phyloP scores from a whole-genome alignment of 2,113 vertebrate genomes.

The Phocoena phocoena region DNA sequence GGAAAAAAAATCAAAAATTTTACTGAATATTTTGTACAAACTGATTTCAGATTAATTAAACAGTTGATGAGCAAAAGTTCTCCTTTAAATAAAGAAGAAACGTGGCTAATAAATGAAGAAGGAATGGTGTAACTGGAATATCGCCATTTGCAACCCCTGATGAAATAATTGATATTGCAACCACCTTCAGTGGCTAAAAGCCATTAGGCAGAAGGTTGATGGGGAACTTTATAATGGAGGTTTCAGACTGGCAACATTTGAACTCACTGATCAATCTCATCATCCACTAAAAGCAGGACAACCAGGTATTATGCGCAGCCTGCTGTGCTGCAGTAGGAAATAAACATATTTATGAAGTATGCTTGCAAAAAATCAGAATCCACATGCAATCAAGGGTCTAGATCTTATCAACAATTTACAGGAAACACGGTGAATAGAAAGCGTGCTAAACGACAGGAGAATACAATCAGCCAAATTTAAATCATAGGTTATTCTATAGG shows the following conservation, averaged over 20 bases:
- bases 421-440: neutral
- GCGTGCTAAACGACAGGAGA: neutral
- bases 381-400: neutral
- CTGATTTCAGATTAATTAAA: neutral
- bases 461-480: neutral
- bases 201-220: neutral
- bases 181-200: neutral
- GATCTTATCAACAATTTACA: neutral
- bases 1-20: neutral
- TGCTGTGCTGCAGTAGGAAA: neutral
- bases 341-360: neutral
- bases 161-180: neutral
- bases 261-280: neutral
- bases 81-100: neutral
- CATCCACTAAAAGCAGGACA: neutral
- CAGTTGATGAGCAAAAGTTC: neutral
- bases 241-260: neutral
- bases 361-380: neutral
- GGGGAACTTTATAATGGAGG: neutral
- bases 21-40: neutral
- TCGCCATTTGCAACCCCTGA: neutral
- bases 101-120: neutral
- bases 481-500: neutral
- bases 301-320: neutral
- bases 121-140: neutral